Evolutionary conservation across 2,797 vertebrate genomes (phyloP).

Genomic region (Eurystomus glaucurus): DNA sequence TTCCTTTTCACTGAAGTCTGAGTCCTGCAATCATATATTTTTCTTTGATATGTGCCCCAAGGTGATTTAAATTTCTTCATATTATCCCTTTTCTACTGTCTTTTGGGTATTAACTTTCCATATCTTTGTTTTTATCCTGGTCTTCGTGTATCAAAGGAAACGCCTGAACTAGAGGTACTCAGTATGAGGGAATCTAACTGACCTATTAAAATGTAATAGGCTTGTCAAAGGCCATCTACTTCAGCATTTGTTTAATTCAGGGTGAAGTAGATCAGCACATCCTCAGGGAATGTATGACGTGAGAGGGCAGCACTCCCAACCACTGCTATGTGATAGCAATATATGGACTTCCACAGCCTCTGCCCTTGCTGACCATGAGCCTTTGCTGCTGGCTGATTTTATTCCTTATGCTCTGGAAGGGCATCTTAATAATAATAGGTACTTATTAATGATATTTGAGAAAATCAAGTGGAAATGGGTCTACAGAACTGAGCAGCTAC

Average conservation of each 20-base stretch:
- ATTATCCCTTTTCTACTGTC: background rate
- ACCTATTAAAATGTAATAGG: constrained; percentile 29
- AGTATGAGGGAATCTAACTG: background rate
- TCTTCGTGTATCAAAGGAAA: background rate
- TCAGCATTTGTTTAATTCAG: background rate
- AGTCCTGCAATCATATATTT: background rate
- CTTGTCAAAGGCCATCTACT: constrained; percentile 11
- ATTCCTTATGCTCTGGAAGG: background rate
- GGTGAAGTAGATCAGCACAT: background rate
- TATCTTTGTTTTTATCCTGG: background rate
- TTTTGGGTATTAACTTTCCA: background rate
- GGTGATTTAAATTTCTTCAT: background rate
- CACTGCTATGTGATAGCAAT: background rate
- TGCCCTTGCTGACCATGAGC: background rate
- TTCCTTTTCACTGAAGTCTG: constrained; percentile 5
- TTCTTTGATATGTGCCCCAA: background rate
- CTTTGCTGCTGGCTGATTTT: background rate
- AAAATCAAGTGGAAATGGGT: background rate
- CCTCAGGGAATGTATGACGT: background rate
- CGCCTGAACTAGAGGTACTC: background rate
- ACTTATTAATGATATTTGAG: background rate
- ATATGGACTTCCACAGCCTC: background rate
- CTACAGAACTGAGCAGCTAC: background rate
- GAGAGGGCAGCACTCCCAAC: background rate
- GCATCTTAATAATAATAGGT: background rate